A percentile compares a stretch with the other conserved stretches of the same genome.
phyloP scores from a whole-genome alignment of 2,888 invertebrate genomes.

The Notodonta ziczac region DNA sequence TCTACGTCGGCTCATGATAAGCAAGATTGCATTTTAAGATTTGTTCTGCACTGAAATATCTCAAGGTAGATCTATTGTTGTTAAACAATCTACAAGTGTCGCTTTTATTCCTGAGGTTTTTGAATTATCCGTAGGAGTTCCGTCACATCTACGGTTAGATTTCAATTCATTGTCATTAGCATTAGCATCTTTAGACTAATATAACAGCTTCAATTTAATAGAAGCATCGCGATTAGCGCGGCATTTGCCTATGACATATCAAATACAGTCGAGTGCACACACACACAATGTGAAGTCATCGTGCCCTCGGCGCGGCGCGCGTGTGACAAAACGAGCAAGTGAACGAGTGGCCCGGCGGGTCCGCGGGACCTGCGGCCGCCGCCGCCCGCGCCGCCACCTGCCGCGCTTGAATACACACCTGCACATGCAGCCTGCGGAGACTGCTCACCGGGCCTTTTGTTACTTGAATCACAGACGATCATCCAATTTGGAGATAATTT shows the following conservation, averaged over 20 bases:
- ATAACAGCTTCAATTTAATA: no score
- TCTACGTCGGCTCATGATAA: neutral
- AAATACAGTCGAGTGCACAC: neutral
- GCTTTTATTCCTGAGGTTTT: neutral
- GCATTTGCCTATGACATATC: neutral
- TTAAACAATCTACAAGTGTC: neutral
- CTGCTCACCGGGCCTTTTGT: neutral
- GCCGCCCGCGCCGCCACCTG: neutral
- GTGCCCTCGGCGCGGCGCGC: neutral
- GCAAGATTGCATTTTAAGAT: conserved; percentile 1
- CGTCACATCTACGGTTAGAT: no score
- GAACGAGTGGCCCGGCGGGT: conserved; percentile 1
- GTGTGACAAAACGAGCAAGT: conserved; percentile 3
- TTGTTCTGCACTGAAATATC: neutral
- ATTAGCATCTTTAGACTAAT: no score
- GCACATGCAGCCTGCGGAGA: neutral
- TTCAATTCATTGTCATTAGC: no score
- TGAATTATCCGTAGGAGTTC: no score
- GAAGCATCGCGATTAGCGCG: no score
- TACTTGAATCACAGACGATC: neutral
- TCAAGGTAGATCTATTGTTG: neutral
- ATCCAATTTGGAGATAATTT: neutral
- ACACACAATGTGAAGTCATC: neutral
- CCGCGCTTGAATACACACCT: neutral
- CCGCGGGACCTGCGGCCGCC: neutral